phyloP scores from a whole-genome alignment of 2,888 invertebrate species.

The Ecdyonurus torrentis region DNA sequence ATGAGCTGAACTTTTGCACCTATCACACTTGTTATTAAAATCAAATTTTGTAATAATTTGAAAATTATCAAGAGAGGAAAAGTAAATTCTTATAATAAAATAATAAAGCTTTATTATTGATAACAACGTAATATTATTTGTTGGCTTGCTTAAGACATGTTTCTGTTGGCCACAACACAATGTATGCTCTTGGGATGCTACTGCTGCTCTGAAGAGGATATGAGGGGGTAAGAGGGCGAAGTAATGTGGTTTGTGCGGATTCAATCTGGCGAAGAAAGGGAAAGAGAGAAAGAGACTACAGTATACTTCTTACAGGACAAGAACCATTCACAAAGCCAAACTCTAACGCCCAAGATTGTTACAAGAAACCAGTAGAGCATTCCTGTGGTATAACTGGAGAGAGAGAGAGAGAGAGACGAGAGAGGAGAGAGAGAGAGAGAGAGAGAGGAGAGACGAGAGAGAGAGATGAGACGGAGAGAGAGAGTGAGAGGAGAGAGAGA shows the following conservation, averaged over 20 bases:
- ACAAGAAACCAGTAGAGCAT: neutral
- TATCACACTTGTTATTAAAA: too few relatives aligned
- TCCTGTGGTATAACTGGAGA: neutral
- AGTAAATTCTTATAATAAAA: too few relatives aligned
- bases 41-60: too few relatives aligned
- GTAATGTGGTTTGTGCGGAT: constrained; percentile 11
- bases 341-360: neutral
- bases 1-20: too few relatives aligned
- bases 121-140: neutral
- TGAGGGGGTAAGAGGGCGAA: constrained; percentile 23
- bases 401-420: too few relatives aligned
- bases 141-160: neutral
- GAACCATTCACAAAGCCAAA: neutral
- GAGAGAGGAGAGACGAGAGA: too few relatives aligned
- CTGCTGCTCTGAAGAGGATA: constrained; percentile 25
- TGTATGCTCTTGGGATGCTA: constrained; percentile 19
- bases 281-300: constrained; percentile 10
- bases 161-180: neutral
- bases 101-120: too few relatives aligned
- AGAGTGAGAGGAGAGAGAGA: too few relatives aligned
- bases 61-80: too few relatives aligned
- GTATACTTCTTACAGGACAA: too few relatives aligned
- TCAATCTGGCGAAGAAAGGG: constrained; percentile 9
- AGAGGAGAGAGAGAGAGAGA: too few relatives aligned
- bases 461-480: too few relatives aligned